These are phyloP conservation scores for Oenanthe oenanthe DNA, from an alignment of 2,113 vertebrate genomes.

Conservation along the genomic window DNA sequence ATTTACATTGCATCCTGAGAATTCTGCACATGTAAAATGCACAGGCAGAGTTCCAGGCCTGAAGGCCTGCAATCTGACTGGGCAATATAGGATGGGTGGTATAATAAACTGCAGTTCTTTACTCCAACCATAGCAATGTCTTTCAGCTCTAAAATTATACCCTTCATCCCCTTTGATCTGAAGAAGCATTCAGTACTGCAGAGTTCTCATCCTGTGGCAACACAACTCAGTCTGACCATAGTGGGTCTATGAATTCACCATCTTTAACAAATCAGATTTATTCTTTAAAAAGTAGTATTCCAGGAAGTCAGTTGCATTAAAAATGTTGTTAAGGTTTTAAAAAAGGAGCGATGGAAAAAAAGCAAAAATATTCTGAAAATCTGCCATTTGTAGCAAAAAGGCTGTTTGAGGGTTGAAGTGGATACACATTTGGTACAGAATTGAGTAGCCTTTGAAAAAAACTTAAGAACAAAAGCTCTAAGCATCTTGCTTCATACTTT, in stretches of 20 bases:
- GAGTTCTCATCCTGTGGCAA: background rate
- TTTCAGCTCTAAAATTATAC: slow-evolving; percentile 5
- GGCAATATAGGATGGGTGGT: background rate
- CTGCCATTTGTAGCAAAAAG: background rate
- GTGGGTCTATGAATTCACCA: background rate
- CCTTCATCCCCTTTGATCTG: background rate
- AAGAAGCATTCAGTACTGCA: background rate
- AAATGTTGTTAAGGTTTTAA: background rate
- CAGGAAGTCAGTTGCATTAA: background rate
- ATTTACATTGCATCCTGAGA: slow-evolving; percentile 35
- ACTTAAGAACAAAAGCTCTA: background rate
- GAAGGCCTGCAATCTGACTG: slow-evolving; percentile 13
- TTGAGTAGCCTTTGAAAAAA: background rate
- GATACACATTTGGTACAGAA: background rate
- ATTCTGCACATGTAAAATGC: background rate
- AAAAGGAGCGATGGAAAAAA: background rate
- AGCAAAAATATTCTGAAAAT: background rate
- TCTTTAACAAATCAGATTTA: background rate
- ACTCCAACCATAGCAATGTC: background rate
- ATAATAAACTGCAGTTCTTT: slow-evolving; percentile 13
- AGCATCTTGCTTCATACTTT: background rate
- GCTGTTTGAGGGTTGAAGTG: background rate
- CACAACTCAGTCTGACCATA: background rate
- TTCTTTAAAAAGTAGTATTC: background rate
- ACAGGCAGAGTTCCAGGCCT: slow-evolving; percentile 10